A percentile compares a stretch with the other conserved stretches of the same genome.
Evolutionary conservation across 2,797 vertebrate genomes (phyloP).

Genomic region (Remorina albescens): DNA sequence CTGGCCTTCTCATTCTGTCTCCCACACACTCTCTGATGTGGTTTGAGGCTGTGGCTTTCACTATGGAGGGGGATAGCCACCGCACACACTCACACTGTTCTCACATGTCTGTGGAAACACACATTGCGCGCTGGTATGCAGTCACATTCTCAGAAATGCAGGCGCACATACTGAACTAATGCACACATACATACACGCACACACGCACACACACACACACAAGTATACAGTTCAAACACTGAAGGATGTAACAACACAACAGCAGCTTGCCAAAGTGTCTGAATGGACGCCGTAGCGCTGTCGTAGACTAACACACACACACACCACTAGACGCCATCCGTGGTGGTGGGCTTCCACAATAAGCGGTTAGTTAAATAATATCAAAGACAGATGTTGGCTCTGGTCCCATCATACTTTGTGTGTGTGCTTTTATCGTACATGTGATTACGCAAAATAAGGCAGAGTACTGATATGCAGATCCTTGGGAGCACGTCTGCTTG

Average conservation of each 20-base stretch:
- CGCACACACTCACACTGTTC: constrained; percentile 81
- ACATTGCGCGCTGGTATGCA: constrained; percentile 79
- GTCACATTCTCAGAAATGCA: constrained; percentile 78
- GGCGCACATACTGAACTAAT: constrained; percentile 62
- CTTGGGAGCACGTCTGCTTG: constrained; percentile 50
- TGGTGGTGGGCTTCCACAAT: constrained; percentile 82
- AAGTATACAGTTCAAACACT: constrained; percentile 48
- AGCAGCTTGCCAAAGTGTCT: constrained; percentile 71
- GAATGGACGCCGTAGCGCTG: constrained; percentile 62
- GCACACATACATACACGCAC: constrained; percentile 35
- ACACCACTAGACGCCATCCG: constrained; percentile 75
- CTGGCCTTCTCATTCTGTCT: constrained; percentile 83
- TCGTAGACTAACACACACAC: constrained; percentile 73
- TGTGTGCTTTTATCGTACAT: constrained; percentile 57
- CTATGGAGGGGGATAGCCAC: constrained; percentile 74
- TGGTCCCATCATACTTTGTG: constrained; percentile 70
- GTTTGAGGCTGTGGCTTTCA: constrained; percentile 80
- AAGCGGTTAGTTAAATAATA: constrained; percentile 83
- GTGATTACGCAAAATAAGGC: constrained; percentile 45
- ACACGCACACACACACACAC: constrained; percentile 38
- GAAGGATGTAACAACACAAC: constrained; percentile 74
- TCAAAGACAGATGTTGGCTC: constrained; percentile 86
- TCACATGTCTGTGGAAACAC: constrained; percentile 83
- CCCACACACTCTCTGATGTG: constrained; percentile 82
- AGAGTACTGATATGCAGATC: constrained; percentile 57